phyloP scores from a whole-genome alignment of 2,888 invertebrate genomes.

The Fragum whitleyi region DNA sequence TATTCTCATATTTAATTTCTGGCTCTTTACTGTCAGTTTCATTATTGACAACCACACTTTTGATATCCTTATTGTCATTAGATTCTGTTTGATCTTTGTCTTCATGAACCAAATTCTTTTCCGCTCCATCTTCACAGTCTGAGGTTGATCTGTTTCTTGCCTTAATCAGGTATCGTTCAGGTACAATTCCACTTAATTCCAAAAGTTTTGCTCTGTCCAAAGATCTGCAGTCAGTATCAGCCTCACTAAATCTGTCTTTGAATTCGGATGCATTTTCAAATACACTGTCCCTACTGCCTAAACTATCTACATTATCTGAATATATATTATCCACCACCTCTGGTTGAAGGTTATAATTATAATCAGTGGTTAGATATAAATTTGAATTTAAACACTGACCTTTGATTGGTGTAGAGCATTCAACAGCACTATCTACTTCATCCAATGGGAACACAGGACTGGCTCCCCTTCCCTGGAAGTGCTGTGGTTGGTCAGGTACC shows the following conservation, averaged over 20 bases:
- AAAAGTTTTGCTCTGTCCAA: conserved; percentile 42
- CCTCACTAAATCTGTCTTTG: background rate
- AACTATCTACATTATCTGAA: conserved; percentile 6
- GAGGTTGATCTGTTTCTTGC: conserved; percentile 17
- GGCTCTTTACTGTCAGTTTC: background rate
- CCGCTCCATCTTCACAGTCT: background rate
- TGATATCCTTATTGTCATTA: background rate
- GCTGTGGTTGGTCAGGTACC: conserved; percentile 33
- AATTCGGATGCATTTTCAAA: conserved; percentile 5
- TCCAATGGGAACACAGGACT: conserved; percentile 1
- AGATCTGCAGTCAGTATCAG: conserved; percentile 12
- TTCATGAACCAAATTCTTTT: background rate
- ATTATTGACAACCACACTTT: background rate
- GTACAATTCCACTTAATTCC: conserved; percentile 56
- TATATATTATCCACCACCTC: conserved; percentile 19
- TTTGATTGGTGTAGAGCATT: background rate
- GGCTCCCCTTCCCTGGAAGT: background rate
- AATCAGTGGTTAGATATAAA: conserved; percentile 32
- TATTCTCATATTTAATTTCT: no score
- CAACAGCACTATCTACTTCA: background rate
- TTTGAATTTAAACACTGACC: conserved; percentile 52
- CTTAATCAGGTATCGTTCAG: conserved; percentile 54
- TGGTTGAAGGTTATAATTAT: conserved; percentile 19
- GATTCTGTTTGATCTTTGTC: background rate
- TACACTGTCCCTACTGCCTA: conserved; percentile 7